A percentile compares a stretch with the other conserved stretches of the same genome.
These are phyloP conservation scores for Drosophila littoralis DNA, from an alignment of 1,140 invertebrate genomes.

Conservation along the genomic window DNA sequence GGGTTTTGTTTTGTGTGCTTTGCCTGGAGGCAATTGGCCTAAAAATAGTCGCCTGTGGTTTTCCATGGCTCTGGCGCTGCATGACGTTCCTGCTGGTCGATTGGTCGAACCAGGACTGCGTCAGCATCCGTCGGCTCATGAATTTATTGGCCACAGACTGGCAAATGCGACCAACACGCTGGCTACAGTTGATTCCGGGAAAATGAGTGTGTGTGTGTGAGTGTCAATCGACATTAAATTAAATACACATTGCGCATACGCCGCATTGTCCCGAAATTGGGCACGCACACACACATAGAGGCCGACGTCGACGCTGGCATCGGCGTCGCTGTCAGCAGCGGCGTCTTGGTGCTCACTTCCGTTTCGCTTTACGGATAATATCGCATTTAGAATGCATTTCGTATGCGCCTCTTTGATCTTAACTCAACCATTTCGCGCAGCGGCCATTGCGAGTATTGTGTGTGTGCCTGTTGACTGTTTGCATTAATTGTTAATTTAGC, in stretches of 20 bases:
- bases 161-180: background rate
- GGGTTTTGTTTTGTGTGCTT: slow-evolving; percentile 19
- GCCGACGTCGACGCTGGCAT: slow-evolving; percentile 3
- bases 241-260: slow-evolving; percentile 56
- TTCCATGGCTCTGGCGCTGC: slow-evolving; percentile 4
- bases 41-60: slow-evolving; percentile 64
- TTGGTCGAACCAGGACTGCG: slow-evolving; percentile 35
- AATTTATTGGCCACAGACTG: slow-evolving; percentile 21
- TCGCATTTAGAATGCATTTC: slow-evolving; percentile 63
- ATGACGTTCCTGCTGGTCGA: slow-evolving; percentile 19
- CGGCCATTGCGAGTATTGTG: slow-evolving; percentile 7
- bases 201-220: background rate
- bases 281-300: background rate
- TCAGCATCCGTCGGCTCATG: slow-evolving; percentile 41
- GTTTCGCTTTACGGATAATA: slow-evolving; percentile 50
- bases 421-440: slow-evolving; percentile 15
- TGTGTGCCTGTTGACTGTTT: background rate
- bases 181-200: background rate
- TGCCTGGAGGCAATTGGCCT: slow-evolving; percentile 54
- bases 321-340: slow-evolving; percentile 22
- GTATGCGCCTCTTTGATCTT: slow-evolving; percentile 55
- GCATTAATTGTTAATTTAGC: slow-evolving; percentile 13
- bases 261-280: slow-evolving; percentile 39
- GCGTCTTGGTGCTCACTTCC: slow-evolving; percentile 45
- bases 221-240: slow-evolving; percentile 19